Conservation (phyloP, 2,113 vertebrate genomes). For the Junco hyemalis region DNA sequence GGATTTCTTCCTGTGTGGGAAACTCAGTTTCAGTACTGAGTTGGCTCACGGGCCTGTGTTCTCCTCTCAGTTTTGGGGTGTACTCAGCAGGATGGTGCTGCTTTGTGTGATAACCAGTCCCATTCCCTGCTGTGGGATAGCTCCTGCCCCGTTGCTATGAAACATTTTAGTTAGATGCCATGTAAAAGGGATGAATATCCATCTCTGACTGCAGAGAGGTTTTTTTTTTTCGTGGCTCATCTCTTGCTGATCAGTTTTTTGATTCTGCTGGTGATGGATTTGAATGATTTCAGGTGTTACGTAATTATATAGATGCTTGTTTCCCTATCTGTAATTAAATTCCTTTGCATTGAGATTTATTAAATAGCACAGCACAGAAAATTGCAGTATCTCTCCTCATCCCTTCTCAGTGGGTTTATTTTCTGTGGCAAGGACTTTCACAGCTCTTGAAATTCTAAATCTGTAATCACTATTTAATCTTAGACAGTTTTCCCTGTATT, state of each 20-base stretch:
- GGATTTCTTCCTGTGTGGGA: background rate
- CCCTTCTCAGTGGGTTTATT: background rate
- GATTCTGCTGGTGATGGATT: background rate
- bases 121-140: background rate
- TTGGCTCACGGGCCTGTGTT: background rate
- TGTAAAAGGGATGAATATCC: constrained; percentile 11
- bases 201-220: background rate
- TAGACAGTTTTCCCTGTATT: background rate
- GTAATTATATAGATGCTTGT: background rate
- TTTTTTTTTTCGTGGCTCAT: background rate
- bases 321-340: background rate
- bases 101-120: background rate
- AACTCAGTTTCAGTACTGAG: background rate
- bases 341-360: background rate
- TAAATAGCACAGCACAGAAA: background rate
- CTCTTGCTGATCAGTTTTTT: background rate
- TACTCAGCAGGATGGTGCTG: background rate
- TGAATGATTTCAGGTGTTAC: background rate
- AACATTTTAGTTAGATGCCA: background rate
- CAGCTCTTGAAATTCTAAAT: constrained; percentile 21
- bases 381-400: background rate
- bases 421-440: background rate
- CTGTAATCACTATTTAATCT: background rate
- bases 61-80: background rate
- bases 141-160: constrained; percentile 7